phyloP scores from a whole-genome alignment of 2,888 invertebrate species.

The Drosophila aldrichi region DNA sequence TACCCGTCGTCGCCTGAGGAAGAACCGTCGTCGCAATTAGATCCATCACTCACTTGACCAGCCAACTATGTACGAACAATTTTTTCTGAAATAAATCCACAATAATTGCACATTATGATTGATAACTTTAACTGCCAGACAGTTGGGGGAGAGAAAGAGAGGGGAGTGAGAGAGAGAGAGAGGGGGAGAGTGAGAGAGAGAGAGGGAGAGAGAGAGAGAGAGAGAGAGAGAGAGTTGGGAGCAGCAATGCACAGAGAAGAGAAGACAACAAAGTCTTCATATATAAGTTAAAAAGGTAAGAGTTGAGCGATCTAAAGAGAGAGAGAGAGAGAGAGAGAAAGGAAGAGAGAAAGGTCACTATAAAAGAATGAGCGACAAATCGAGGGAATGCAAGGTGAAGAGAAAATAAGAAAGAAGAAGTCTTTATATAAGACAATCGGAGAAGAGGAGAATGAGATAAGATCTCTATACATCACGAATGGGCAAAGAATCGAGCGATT shows the following conservation, averaged over 20 bases:
- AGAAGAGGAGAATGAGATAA: too few species aligned
- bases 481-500: background rate
- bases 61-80: background rate
- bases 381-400: too few species aligned
- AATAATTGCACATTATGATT: background rate
- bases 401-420: too few species aligned
- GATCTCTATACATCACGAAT: background rate
- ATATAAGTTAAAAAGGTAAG: too few species aligned
- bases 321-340: too few species aligned
- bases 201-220: background rate
- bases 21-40: conserved; percentile 22
- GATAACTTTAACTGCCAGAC: too few species aligned
- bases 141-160: background rate
- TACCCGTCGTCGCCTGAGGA: conserved; percentile 9
- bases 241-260: too few species aligned
- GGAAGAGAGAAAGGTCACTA: too few species aligned
- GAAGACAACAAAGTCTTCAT: too few species aligned
- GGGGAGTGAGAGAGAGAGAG: background rate
- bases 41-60: background rate
- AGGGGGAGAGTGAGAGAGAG: background rate
- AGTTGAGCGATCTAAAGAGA: too few species aligned
- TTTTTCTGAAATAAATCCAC: conserved; percentile 36
- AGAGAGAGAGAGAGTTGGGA: background rate
- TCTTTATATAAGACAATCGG: too few species aligned
- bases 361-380: too few species aligned